Percentiles rank a stretch among this genome's conserved stretches.
Evolutionary conservation across 2,113 vertebrate species (phyloP).

Genomic region (Artemisiospiza belli): DNA sequence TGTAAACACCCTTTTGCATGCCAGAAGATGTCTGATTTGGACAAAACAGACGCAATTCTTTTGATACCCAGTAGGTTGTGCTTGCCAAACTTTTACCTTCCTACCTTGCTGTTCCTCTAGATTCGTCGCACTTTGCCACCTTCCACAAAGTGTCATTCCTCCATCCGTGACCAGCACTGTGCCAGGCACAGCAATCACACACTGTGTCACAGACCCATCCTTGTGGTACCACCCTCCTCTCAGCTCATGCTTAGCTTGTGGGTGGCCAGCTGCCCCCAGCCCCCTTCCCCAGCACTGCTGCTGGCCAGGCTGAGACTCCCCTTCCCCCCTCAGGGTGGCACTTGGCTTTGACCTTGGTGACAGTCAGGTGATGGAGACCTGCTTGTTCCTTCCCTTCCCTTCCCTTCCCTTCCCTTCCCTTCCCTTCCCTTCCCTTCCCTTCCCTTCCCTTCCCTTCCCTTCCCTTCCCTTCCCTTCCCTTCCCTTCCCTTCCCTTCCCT

Average conservation of each 20-base stretch:
- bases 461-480: no score
- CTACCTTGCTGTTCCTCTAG: background rate
- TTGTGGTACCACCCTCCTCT: background rate
- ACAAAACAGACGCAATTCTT: background rate
- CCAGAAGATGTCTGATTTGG: background rate
- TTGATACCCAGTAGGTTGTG: background rate
- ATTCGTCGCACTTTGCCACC: background rate
- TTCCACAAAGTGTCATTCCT: background rate
- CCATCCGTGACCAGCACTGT: background rate
- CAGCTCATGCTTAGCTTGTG: background rate
- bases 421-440: background rate
- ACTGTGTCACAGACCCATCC: background rate
- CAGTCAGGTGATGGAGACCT: background rate
- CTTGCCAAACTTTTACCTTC: background rate
- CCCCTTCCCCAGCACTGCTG: background rate
- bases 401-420: background rate
- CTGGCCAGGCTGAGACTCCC: fast-evolving
- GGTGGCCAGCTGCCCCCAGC: fast-evolving
- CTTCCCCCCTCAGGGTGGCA: background rate
- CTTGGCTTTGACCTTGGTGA: background rate
- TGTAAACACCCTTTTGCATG: background rate
- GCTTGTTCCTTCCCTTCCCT: fast-evolving
- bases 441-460: no score
- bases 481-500: no score
- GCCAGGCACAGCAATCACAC: background rate